Conservation (phyloP, 2,888 invertebrate genomes). For the Pristionchus entomophagus region DNA sequence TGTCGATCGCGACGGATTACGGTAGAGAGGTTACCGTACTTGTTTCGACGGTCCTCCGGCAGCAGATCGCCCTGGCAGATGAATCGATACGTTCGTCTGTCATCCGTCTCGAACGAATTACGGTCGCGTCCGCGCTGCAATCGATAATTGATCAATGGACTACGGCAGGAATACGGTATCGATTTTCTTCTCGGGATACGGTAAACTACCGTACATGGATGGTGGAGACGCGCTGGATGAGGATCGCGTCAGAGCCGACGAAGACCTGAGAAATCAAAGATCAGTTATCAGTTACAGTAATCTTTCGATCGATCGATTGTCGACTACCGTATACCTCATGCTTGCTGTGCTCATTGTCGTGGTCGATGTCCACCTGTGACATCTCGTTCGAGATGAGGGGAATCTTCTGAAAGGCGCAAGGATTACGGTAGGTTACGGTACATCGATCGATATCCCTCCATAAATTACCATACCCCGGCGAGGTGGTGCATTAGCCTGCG, state of each 20-base stretch:
- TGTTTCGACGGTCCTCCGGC: not conserved
- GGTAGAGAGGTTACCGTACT: slow-evolving; percentile 3
- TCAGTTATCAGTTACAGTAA: no score
- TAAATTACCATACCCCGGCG: not conserved
- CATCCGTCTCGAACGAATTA: slow-evolving; percentile 26
- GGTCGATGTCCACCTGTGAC: slow-evolving; percentile 28
- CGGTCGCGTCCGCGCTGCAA: slow-evolving; percentile 27
- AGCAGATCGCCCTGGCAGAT: slow-evolving; percentile 34
- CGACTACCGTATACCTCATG: not conserved
- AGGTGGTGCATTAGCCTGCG: not conserved
- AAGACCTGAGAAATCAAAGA: slow-evolving; percentile 25
- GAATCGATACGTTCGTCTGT: slow-evolving; percentile 22
- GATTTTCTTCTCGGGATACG: not conserved
- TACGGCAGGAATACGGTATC: not conserved
- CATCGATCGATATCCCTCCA: not conserved
- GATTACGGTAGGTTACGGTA: not conserved
- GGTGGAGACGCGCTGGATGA: slow-evolving; percentile 38
- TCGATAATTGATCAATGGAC: not conserved
- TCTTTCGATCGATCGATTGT: not conserved
- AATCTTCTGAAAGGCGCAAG: not conserved
- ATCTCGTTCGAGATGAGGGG: slow-evolving; percentile 21
- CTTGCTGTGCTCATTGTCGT: slow-evolving; percentile 38
- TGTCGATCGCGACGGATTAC: not conserved
- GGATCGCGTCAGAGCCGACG: slow-evolving; percentile 4
- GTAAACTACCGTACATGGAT: slow-evolving; percentile 19